Evolutionary conservation across 1,140 invertebrate species (phyloP).

Genomic region (Diorhabda elongata): DNA sequence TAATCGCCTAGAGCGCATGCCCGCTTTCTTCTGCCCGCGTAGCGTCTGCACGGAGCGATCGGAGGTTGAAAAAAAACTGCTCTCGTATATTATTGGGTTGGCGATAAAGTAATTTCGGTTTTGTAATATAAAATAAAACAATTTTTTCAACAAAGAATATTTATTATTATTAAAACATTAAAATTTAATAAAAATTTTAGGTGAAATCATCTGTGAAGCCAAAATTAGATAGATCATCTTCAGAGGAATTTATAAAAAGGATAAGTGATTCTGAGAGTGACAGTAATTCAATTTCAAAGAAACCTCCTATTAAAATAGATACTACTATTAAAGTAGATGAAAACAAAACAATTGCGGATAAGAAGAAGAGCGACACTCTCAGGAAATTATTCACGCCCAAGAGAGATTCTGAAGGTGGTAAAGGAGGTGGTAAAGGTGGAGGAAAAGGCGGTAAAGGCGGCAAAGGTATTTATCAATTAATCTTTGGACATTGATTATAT

Average conservation of each 20-base stretch:
- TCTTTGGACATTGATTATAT: constrained; percentile 17
- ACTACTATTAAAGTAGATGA: constrained; percentile 49
- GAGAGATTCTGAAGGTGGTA: constrained; percentile 45
- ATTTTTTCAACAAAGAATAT: too few relatives aligned
- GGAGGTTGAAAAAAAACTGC: too few relatives aligned
- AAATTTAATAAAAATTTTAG: neutral
- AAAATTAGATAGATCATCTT: constrained; percentile 5
- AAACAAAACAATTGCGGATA: constrained; percentile 56
- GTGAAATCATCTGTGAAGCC: neutral
- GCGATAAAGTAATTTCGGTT: too few relatives aligned
- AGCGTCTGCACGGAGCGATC: too few relatives aligned
- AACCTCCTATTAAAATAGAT: constrained; percentile 18
- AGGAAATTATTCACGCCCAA: constrained; percentile 60
- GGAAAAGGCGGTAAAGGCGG: constrained; percentile 55
- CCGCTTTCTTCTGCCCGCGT: too few relatives aligned
- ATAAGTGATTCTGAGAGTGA: constrained; percentile 30
- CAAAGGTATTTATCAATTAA: constrained; percentile 43
- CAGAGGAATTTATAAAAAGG: constrained; percentile 5
- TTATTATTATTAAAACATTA: too few relatives aligned
- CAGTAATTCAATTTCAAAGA: constrained; percentile 6
- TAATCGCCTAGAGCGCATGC: too few relatives aligned
- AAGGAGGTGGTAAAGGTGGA: constrained; percentile 53
- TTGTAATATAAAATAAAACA: too few relatives aligned
- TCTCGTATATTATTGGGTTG: too few relatives aligned
- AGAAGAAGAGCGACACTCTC: constrained; percentile 67